Base-by-base conservation (phyloP, 2,113 vertebrate species). In the Tetrao urogallus region DNA sequence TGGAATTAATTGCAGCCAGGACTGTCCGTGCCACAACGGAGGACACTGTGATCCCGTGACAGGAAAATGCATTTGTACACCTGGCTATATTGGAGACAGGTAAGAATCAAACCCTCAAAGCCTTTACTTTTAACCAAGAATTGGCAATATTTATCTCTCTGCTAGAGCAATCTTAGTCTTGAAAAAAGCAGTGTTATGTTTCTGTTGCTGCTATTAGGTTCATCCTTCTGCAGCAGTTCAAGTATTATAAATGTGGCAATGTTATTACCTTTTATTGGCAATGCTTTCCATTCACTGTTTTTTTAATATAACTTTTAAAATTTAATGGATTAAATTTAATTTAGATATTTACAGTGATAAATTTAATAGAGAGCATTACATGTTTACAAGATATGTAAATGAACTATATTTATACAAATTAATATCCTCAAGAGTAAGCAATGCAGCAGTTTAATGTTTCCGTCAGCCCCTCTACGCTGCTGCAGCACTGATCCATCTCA, bases 51-150 rank as follows among this genome's bases (percentile, higher is more conserved):
- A 99, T 95, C 99, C 98, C 1, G 97, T 99, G 97, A 99, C 98
- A 3, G 99, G 99, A 64, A 98, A 98, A 90, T 99, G 99, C 97
- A 96, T 99, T 86, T 99, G 99, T 71, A 92, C 98, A 40, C 98
- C 99, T 10, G 99, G 99, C 75, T 99, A 99, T 93, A 98, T 98
- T 77, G 99, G 99, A 88, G 98, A 99, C 97, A 99, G 99, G 99
- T 99, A 98, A 90, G 94, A 71, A 81, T 19, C 58, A 78, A 74
- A 47, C 11, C 40, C 50, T 63, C 66, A 76, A 58, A 94, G 42
- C 48, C 48, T 42, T 76, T 43, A 9, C 17, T 72, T 80, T 72
- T 24, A 57, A 34, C 70, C 22, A 20, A 3, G 8, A 32, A 7
- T 48, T 94, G 69, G 16, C 77, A 86, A 54, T 82, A 78, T 90